A percentile compares a stretch with the other conserved stretches of the same genome.
These are phyloP conservation scores for Rallus crepitans DNA, from an alignment of 2,797 vertebrate genomes.

Conservation along the genomic window DNA sequence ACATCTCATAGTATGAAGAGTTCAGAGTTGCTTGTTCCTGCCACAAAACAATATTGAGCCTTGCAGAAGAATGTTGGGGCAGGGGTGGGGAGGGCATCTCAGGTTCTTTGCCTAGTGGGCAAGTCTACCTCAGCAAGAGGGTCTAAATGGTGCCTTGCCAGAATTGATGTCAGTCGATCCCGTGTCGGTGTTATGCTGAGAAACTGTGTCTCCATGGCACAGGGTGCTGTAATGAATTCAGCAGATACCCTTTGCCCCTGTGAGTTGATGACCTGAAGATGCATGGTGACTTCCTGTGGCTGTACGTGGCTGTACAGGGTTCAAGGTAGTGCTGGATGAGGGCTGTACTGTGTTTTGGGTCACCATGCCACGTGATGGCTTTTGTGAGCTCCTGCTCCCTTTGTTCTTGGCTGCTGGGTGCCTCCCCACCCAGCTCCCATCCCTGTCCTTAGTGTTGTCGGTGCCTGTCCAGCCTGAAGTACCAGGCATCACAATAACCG, in stretches of 20 bases:
- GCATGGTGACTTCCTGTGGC: neutral
- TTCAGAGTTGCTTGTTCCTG: neutral
- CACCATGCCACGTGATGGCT: accelerated
- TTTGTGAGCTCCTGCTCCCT: neutral
- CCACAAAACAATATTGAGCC: neutral
- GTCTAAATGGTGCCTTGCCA: neutral
- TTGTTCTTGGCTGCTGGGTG: neutral
- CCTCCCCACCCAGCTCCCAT: neutral
- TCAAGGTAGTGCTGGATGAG: neutral
- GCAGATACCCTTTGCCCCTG: neutral
- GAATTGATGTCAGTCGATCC: neutral
- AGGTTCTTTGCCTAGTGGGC: neutral
- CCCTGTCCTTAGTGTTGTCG: accelerated
- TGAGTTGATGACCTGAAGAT: neutral
- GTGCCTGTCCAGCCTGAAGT: neutral
- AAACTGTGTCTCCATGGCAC: accelerated
- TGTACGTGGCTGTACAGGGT: neutral
- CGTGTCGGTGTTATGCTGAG: neutral
- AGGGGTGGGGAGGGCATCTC: neutral
- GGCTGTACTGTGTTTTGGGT: neutral
- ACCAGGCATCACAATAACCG: neutral
- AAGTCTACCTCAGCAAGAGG: neutral
- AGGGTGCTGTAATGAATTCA: too few species aligned
- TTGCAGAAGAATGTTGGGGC: neutral
- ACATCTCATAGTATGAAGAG: neutral